Conservation (phyloP, 2,113 vertebrate species). For the Anas platyrhynchos region DNA sequence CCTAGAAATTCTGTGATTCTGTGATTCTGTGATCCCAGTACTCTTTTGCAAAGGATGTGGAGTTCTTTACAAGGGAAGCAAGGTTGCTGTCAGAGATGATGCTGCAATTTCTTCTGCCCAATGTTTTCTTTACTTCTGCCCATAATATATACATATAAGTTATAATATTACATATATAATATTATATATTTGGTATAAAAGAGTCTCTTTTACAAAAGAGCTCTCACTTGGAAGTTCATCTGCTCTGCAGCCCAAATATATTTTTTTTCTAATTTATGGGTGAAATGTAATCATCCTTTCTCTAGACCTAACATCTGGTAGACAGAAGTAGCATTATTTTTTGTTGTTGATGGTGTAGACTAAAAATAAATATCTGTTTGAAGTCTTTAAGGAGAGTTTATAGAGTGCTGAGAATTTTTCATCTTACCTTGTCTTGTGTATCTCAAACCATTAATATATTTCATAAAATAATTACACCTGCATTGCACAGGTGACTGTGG, state of each 20-base stretch:
- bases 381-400: neutral
- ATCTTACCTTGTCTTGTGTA: neutral
- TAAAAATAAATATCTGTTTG: neutral
- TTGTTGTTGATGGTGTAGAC: neutral
- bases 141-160: neutral
- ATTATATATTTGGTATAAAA: neutral
- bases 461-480: neutral
- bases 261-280: neutral
- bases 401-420: neutral
- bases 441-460: neutral
- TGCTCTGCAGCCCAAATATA: neutral
- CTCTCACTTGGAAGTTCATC: neutral
- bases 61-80: neutral
- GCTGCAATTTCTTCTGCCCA: neutral
- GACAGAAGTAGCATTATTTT: neutral
- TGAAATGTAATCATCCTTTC: constrained; percentile 7
- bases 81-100: neutral
- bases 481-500: neutral
- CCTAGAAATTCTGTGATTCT: too few relatives aligned
- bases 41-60: neutral
- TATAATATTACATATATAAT: too few relatives aligned
- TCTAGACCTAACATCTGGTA: constrained; percentile 19
- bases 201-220: neutral
- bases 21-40: neutral
- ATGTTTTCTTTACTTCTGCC: neutral